A percentile compares a stretch with the other conserved stretches of the same genome.
Evolutionary conservation across 2,888 invertebrate species (phyloP).

Genomic region (Teleogryllus oceanicus): DNA sequence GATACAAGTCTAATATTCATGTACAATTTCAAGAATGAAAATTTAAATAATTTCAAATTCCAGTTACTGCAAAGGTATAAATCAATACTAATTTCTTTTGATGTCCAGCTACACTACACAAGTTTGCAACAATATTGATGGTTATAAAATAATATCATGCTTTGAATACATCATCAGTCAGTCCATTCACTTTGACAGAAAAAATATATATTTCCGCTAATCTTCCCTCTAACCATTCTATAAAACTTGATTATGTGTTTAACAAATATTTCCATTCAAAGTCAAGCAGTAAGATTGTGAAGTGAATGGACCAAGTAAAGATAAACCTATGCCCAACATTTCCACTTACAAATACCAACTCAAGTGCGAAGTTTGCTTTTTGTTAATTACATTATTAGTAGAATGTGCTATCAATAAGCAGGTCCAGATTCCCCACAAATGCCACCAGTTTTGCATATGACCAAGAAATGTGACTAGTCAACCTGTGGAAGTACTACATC

Average conservation of each 20-base stretch:
- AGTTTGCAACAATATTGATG: not conserved
- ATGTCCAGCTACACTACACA: not conserved
- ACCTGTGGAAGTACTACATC: slow-evolving; percentile 24
- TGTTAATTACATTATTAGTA: no score
- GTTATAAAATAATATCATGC: not conserved
- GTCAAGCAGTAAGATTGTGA: not conserved
- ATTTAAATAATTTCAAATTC: not conserved
- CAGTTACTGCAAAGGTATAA: not conserved
- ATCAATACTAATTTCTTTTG: not conserved
- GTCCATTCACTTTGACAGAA: not conserved
- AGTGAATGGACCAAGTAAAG: not conserved
- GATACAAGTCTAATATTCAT: not conserved
- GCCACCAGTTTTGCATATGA: slow-evolving; percentile 11
- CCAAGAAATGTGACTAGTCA: slow-evolving; percentile 29
- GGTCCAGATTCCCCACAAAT: not conserved
- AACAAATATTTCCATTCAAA: no score
- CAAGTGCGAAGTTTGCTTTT: not conserved
- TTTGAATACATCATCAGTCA: not conserved
- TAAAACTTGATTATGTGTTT: no score
- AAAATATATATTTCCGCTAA: no score
- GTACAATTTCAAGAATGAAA: not conserved
- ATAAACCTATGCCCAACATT: not conserved
- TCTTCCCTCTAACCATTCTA: no score
- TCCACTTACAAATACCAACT: not conserved
- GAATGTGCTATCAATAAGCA: not conserved